Base-by-base conservation (phyloP, 1,140 invertebrate genomes). In the Drosophila subobscura region DNA sequence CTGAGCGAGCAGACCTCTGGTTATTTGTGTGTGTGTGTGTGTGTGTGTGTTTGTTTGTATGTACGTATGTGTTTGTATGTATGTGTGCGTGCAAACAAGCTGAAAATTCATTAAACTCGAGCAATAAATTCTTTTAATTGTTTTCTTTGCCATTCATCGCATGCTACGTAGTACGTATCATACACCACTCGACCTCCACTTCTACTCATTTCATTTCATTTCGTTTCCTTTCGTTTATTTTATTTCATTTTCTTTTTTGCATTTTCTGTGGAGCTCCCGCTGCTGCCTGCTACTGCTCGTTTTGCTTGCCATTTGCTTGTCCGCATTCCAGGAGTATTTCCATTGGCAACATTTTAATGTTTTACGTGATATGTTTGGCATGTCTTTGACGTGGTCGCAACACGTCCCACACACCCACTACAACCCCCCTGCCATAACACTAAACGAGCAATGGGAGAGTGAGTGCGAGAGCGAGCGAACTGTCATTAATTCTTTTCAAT, bases 81-180 rank as follows among this genome's bases (percentile, higher is more conserved):
- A 65, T 41, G 57, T 61, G 37, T 77, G 80, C 72, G 70, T 70
- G 80, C 77, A 80, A 85, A 86, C 77, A 86, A 86, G 77, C 81
- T 86, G 74, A 80, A 86, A 86, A 86, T 86, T 86, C 81, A 86
- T 86, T 86, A 86, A 86, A 86, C 81, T 71, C 60, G 10, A 80
- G 81, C 73, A 77, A 86, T 86, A 86, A 86, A 86, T 86, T 86
- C 65, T 77, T 85, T 86, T 86, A 86, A 86, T 86, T 86, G 81
- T 86, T 86, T 85, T 80, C 68, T 54, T 68, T 77, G 46, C 22
- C 56, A 37, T 37, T 37, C 33, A 37, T 37, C 33, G 8, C 33
- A 33, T 10, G 33, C 33, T 12, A 37, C 16, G 16, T 20, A 20
- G 16, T 20, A 20, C 16, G 16, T 20, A 20, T 1, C 33, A 37